Conservation (phyloP, 2,113 vertebrate species). For the Oncorhynchus kisutch region DNA sequence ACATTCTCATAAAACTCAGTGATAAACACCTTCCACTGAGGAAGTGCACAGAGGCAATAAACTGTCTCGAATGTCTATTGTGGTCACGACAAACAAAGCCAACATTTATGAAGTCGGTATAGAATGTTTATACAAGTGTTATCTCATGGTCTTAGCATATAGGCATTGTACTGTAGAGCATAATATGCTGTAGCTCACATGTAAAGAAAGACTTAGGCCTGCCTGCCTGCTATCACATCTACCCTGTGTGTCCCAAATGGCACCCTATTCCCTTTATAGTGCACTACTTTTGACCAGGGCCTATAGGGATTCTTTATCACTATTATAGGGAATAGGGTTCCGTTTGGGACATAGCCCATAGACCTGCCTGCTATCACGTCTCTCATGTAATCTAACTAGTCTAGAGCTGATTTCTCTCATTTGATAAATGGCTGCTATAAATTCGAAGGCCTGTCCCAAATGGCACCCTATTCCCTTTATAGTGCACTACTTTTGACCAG, state of each 20-base stretch:
- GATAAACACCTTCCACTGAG: not conserved
- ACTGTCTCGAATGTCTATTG: not conserved
- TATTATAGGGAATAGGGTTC: no score
- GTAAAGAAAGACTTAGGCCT: no score
- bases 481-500: no score
- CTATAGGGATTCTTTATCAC: no score
- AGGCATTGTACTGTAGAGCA: not conserved
- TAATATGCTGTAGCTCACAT: not conserved
- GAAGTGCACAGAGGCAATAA: not conserved
- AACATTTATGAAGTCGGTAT: not conserved
- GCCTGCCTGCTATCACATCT: no score
- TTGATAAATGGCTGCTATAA: not conserved
- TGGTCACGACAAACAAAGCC: not conserved
- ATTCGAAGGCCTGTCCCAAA: not conserved
- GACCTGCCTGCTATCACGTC: no score
- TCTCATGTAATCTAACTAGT: not conserved
- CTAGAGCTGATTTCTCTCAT: not conserved
- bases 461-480: no score
- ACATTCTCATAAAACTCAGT: not conserved
- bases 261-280: no score
- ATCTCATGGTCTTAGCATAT: not conserved
- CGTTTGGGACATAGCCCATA: no score
- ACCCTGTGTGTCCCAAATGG: no score
- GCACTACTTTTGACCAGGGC: no score
- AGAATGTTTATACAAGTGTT: not conserved